These are phyloP conservation scores for Centropus bengalensis DNA, from an alignment of 2,113 vertebrate genomes.

Conservation along the genomic window DNA sequence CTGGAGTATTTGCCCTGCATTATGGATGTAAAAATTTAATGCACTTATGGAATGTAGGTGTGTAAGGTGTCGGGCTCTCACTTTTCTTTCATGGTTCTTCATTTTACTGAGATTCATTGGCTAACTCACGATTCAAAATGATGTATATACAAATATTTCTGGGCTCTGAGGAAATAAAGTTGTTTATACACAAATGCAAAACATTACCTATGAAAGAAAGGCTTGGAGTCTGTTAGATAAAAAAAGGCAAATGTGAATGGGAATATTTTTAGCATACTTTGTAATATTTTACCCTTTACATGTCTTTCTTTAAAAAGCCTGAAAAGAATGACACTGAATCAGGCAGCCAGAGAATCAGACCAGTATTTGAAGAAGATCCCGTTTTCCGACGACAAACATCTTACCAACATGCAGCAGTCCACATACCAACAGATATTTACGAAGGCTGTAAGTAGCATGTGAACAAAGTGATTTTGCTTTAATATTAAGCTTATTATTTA, in stretches of 20 bases:
- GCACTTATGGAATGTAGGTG: neutral
- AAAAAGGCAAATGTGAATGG: neutral
- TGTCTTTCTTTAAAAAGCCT: constrained; percentile 73
- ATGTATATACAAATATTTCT: neutral
- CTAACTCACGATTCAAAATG: neutral
- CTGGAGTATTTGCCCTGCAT: neutral
- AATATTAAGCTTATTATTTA: neutral
- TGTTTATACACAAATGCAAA: neutral
- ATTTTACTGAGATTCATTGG: neutral
- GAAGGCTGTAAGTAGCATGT: constrained; percentile 92
- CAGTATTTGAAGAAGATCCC: constrained; percentile 91
- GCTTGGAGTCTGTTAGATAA: fast-evolving
- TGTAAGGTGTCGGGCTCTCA: neutral
- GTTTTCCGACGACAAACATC: constrained; percentile 90
- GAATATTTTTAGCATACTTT: neutral
- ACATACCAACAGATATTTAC: constrained; percentile 98
- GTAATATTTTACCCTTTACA: constrained; percentile 46
- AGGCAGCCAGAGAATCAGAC: constrained; percentile 88
- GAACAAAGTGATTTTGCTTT: neutral
- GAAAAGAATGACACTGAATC: constrained; percentile 89
- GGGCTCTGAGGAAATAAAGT: neutral
- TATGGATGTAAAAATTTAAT: neutral
- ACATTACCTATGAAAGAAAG: neutral
- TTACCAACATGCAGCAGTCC: constrained; percentile 94
- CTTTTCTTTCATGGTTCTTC: neutral